phyloP scores from a whole-genome alignment of 2,888 invertebrate species.

The Tetrapedia diversipes region DNA sequence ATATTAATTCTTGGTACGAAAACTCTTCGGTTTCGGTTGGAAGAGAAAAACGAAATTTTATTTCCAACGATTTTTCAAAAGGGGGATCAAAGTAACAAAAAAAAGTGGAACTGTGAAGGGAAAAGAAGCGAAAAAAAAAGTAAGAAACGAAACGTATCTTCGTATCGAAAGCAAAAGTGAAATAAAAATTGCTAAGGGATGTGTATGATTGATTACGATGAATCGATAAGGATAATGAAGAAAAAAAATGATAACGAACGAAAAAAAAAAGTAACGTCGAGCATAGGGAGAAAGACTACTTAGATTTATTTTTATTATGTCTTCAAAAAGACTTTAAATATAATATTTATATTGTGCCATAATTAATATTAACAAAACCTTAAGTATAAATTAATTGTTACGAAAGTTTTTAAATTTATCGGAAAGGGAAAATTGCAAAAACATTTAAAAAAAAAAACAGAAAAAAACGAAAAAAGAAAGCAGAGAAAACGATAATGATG shows the following conservation, averaged over 20 bases:
- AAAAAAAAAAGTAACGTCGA: constrained; percentile 75
- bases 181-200: constrained; percentile 67
- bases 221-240: constrained; percentile 44
- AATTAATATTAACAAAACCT: constrained; percentile 81
- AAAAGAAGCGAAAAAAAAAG: constrained; percentile 54
- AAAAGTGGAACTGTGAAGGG: constrained; percentile 60
- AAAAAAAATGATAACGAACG: constrained; percentile 34
- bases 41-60: constrained; percentile 47
- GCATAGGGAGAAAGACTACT: constrained; percentile 81
- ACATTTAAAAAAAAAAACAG: constrained; percentile 50
- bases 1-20: constrained; percentile 65
- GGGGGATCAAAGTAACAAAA: constrained; percentile 60
- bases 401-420: constrained; percentile 81
- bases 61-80: constrained; percentile 58
- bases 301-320: constrained; percentile 83
- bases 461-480: constrained; percentile 63
- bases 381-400: constrained; percentile 82
- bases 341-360: constrained; percentile 83
- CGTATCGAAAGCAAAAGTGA: constrained; percentile 54
- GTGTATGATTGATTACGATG: constrained; percentile 72
- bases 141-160: constrained; percentile 63
- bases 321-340: constrained; percentile 82
- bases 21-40: constrained; percentile 67
- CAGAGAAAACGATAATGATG: constrained; percentile 12
- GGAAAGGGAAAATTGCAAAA: constrained; percentile 77